Evolutionary conservation across 2,113 vertebrate species (phyloP).

Genomic region (Pygoscelis antarcticus): DNA sequence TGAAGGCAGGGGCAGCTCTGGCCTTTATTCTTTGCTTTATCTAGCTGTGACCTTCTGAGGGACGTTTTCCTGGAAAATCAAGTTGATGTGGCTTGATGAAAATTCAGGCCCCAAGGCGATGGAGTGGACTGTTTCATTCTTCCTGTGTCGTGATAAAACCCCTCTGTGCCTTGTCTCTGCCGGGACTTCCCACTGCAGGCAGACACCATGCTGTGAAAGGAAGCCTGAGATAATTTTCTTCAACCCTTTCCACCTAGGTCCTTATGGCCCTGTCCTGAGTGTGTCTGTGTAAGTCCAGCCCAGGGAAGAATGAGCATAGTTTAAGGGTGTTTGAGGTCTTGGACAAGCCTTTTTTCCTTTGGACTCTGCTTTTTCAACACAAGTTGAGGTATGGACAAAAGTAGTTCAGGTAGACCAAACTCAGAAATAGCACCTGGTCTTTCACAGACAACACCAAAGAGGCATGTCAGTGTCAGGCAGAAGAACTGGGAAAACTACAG

Average conservation of each 20-base stretch:
- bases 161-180: background rate
- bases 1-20: background rate
- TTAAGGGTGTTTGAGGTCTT: background rate
- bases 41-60: background rate
- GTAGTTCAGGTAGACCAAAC: background rate
- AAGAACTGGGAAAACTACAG: background rate
- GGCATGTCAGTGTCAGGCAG: background rate
- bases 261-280: background rate
- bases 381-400: background rate
- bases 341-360: background rate
- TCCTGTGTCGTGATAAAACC: background rate
- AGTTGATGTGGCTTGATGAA: background rate
- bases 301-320: background rate
- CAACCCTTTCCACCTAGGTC: background rate
- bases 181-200: background rate
- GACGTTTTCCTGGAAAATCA: background rate
- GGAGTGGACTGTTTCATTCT: background rate
- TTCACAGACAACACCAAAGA: background rate
- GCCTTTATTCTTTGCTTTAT: background rate
- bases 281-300: background rate
- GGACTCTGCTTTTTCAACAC: background rate
- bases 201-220: background rate
- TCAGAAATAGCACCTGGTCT: background rate
- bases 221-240: background rate
- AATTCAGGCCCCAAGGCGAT: background rate